Evolutionary conservation across 2,888 invertebrate species (phyloP).

Genomic region (Anaspis maculata): DNA sequence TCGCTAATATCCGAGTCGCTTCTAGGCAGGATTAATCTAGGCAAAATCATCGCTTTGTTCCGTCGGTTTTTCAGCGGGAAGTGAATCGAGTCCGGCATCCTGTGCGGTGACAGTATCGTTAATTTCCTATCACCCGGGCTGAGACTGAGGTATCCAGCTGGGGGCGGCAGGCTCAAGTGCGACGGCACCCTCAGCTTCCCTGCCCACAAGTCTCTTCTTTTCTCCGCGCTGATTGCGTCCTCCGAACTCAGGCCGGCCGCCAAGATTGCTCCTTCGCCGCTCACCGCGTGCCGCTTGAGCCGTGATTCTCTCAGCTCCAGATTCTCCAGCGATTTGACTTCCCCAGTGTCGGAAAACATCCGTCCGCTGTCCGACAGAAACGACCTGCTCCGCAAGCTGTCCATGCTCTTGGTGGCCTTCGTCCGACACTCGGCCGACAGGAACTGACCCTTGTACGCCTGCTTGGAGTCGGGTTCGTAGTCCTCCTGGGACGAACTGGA

Average conservation of each 20-base stretch:
- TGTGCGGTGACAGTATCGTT: constrained; percentile 71
- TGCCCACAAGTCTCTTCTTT: constrained; percentile 58
- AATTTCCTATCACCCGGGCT: constrained; percentile 54
- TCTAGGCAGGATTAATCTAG: constrained; percentile 65
- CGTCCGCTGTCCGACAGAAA: constrained; percentile 59
- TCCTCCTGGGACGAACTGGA: constrained; percentile 67
- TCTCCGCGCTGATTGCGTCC: constrained; percentile 51
- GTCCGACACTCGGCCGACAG: constrained; percentile 43
- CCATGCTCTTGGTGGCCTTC: constrained; percentile 61
- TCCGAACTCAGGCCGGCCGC: constrained; percentile 29
- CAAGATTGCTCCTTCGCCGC: constrained; percentile 50
- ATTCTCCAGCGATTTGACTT: constrained; percentile 55
- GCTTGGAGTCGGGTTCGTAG: constrained; percentile 52
- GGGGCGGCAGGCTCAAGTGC: constrained; percentile 63
- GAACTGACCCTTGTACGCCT: constrained; percentile 44
- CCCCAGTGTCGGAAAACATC: constrained; percentile 41
- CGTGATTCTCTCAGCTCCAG: constrained; percentile 48
- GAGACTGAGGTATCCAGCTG: constrained; percentile 47
- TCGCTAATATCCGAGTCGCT: constrained; percentile 67
- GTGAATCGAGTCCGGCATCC: constrained; percentile 58
- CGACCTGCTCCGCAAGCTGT: constrained; percentile 53
- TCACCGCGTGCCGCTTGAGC: constrained; percentile 51
- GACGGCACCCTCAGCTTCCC: constrained; percentile 57
- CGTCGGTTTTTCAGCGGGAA: constrained; percentile 48
- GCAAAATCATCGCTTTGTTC: constrained; percentile 65